A percentile compares a stretch with the other conserved stretches of the same genome.
Conservation (phyloP, 1,140 invertebrate species). For the Vollenhovia emeryi region DNA sequence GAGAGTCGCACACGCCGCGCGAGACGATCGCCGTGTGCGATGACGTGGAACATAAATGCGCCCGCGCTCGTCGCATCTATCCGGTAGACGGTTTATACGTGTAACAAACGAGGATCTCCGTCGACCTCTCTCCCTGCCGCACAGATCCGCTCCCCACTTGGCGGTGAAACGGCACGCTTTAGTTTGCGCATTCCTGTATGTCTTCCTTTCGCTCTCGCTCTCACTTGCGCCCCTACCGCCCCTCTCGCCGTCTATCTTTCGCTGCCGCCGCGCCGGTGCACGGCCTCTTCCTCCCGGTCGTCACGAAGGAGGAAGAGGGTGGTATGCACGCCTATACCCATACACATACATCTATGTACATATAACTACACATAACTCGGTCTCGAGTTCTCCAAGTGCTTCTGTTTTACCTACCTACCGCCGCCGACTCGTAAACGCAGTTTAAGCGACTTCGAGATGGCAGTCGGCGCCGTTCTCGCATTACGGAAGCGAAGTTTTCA, state of each 20-base stretch:
- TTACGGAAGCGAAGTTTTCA: slow-evolving; percentile 86
- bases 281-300: slow-evolving; percentile 42
- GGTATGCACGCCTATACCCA: background rate
- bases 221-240: slow-evolving; percentile 30
- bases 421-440: slow-evolving; percentile 79
- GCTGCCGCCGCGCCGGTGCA: background rate
- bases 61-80: slow-evolving; percentile 36
- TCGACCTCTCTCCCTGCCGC: background rate
- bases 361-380: slow-evolving; percentile 72
- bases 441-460: slow-evolving; percentile 78
- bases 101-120: slow-evolving; percentile 57
- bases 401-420: slow-evolving; percentile 79
- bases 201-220: slow-evolving; percentile 55
- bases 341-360: background rate
- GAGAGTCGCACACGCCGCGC: slow-evolving; percentile 59
- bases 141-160: background rate
- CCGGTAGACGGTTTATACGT: too few species aligned
- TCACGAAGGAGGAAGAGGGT: background rate
- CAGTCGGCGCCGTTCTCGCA: slow-evolving; percentile 79
- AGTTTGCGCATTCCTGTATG: slow-evolving; percentile 65
- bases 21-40: slow-evolving; percentile 51
- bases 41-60: slow-evolving; percentile 64
- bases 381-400: slow-evolving; percentile 71
- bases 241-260: slow-evolving; percentile 24
- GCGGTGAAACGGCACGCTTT: slow-evolving; percentile 54